A percentile compares a stretch with the other conserved stretches of the same genome.
phyloP scores from a whole-genome alignment of 2,113 vertebrate species.

The Microtus richardsoni region DNA sequence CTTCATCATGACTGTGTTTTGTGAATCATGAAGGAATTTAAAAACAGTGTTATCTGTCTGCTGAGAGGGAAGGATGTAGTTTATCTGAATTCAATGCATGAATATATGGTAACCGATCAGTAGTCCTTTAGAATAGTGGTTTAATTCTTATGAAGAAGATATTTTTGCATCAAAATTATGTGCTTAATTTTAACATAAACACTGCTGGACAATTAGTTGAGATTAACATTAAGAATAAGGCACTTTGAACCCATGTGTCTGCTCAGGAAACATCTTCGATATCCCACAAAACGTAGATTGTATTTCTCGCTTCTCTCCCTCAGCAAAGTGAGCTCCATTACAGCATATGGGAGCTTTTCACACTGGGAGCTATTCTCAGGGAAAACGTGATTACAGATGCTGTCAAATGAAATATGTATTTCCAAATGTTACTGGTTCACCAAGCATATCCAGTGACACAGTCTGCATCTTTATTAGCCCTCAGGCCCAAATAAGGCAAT shows the following conservation, averaged over 20 bases:
- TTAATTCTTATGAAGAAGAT: not conserved
- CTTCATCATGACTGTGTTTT: not conserved
- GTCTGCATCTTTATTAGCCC: constrained; percentile 22
- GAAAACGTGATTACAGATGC: constrained; percentile 60
- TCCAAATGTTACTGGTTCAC: constrained; percentile 52
- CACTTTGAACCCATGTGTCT: not conserved
- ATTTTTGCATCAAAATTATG: constrained; percentile 29
- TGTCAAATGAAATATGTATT: constrained; percentile 72
- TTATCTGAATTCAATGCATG: not conserved
- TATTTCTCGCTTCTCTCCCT: not conserved
- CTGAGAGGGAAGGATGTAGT: not conserved
- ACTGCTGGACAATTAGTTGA: not conserved
- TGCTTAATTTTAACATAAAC: constrained; percentile 40
- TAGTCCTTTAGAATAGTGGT: constrained; percentile 8
- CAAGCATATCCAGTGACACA: not conserved
- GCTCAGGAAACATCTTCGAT: not conserved
- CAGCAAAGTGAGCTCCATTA: constrained; percentile 22
- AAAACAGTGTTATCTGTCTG: constrained; percentile 21
- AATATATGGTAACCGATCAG: not conserved
- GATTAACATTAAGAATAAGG: not conserved
- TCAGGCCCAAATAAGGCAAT: not conserved
- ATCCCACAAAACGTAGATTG: not conserved
- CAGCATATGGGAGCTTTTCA: constrained; percentile 69
- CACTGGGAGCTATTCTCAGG: constrained; percentile 66
- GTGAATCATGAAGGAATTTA: constrained; percentile 37